Evolutionary conservation across 2,113 vertebrate species (phyloP).

Genomic region (Arvicanthis niloticus): DNA sequence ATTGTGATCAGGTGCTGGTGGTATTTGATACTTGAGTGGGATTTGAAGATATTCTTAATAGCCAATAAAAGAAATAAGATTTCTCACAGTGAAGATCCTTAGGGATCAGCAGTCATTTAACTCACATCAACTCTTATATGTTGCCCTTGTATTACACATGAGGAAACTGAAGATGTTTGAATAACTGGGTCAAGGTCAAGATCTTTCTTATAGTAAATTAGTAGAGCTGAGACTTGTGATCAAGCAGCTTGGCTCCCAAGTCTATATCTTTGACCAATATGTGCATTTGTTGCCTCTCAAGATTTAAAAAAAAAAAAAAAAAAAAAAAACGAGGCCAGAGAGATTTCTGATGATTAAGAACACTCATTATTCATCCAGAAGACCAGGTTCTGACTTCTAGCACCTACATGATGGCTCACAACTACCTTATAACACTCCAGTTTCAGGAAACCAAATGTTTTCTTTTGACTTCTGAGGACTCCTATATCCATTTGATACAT

Average conservation of each 20-base stretch:
- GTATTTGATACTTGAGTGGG: background rate
- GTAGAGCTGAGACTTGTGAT: background rate
- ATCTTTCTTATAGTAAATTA: background rate
- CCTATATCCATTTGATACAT: background rate
- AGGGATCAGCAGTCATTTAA: background rate
- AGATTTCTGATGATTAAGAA: background rate
- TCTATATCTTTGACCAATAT: background rate
- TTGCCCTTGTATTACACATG: background rate
- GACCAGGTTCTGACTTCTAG: background rate
- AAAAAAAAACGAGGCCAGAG: background rate
- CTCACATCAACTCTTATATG: background rate
- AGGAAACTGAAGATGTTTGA: background rate
- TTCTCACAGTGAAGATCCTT: background rate
- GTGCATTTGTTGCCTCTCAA: background rate
- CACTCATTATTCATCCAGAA: background rate
- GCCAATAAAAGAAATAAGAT: background rate
- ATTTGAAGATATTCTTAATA: background rate
- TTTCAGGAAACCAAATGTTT: background rate
- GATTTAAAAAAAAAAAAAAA: background rate
- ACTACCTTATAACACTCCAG: background rate
- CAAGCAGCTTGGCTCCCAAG: background rate
- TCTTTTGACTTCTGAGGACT: background rate
- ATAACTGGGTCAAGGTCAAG: background rate
- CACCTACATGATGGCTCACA: background rate
- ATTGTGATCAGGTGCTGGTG: background rate